phyloP scores from a whole-genome alignment of 2,113 vertebrate species.

The Manacus vitellinus region DNA sequence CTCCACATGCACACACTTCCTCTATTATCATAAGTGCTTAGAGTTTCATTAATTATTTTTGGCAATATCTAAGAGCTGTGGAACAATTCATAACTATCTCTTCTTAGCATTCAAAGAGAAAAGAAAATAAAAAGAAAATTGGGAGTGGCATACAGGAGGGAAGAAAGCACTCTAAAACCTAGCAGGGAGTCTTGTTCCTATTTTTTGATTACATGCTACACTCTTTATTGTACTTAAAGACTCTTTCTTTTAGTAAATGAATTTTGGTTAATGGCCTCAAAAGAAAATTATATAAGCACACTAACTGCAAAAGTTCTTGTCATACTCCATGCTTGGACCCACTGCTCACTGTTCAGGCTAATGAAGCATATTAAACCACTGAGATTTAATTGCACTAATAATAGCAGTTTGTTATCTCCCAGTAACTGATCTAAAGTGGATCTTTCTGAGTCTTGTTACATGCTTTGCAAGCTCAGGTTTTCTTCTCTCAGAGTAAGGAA shows the following conservation, averaged over 20 bases:
- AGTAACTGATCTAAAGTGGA: not conserved
- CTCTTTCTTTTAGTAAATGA: not conserved
- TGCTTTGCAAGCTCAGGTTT: not conserved
- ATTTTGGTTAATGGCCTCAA: not conserved
- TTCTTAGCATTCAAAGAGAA: not conserved
- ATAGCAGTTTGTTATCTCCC: not conserved
- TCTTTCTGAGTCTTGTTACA: not conserved
- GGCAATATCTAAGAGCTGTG: not conserved
- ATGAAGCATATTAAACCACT: not conserved
- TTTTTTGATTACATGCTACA: not conserved
- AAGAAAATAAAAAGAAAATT: not conserved
- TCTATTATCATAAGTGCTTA: not conserved
- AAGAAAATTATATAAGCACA: not conserved
- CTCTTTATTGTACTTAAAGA: not conserved
- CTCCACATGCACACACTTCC: not conserved
- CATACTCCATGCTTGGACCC: not conserved
- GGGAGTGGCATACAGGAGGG: not conserved
- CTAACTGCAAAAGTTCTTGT: not conserved
- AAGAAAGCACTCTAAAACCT: not conserved
- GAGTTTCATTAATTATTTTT: not conserved
- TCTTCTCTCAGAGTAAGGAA: not conserved
- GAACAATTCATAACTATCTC: not conserved
- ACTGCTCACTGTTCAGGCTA: not conserved
- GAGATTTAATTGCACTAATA: not conserved
- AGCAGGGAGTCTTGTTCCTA: not conserved